Evolutionary conservation across 64 coral and sea anemone genomes (phyloP), one percentile per base, ranked within the genome.

Genomic region (Catalaphyllia jardinei): DNA sequence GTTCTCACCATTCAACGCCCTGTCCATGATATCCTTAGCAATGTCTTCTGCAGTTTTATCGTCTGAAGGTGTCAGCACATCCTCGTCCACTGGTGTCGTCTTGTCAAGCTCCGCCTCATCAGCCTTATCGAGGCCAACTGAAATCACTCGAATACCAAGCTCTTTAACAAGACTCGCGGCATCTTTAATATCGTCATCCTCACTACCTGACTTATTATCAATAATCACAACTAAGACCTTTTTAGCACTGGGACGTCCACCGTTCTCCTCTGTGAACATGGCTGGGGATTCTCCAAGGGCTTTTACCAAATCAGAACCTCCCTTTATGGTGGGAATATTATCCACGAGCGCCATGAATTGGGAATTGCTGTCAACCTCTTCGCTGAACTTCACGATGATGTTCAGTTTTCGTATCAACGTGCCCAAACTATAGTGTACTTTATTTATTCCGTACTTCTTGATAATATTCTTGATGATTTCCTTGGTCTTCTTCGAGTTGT

Each of bases 191-290:
- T 92, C 74, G 22, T 94, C 87, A 60, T 50, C 27, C 27, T 17
- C 76, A 38, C 90, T 94, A 8, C 75, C 88, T 6, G 89, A 94
- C 16, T 79, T 88, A 42, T 75, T 86, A 76, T 98, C 96, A 25
- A 98, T 94, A 29, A 98, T 54, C 29, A 98, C 82, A 50, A 98
- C 93, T 55, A 96, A 83, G 20, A 95, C 71, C 86, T 95, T 95
- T 57, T 71, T 88, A 24, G 80, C 89, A 65, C 80, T 83, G 6
- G 86, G 29, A 49, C 92, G 86, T 6, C 79, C 80, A 50, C 86
- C 79, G 62, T 72, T 76, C 4, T 62, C 67, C 49, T 74, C 80
- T 12, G 29, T 79, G 20, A 89, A 89, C 1, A 75, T 61, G 35
- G n/a, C 28, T 64, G 33, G 25, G n/a, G 87, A 60, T 39, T 79